These are phyloP conservation scores for Blastobasis lacticolella DNA, from an alignment of 2,888 invertebrate species.

Conservation along the genomic window DNA sequence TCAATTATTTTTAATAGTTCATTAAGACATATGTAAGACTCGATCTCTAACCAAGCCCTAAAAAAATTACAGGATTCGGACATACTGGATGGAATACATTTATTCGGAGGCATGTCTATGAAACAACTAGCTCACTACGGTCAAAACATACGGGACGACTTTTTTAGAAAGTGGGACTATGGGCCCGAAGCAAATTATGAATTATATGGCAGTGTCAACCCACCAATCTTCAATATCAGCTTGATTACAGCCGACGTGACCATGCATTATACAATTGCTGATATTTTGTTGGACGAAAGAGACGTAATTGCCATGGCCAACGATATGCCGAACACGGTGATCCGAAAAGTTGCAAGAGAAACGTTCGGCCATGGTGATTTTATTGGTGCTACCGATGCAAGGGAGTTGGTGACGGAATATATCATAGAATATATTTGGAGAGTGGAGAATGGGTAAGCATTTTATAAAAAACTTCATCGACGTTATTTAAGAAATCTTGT, in stretches of 20 bases:
- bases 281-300: constrained; percentile 34
- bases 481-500: no score
- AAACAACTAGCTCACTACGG: constrained; percentile 55
- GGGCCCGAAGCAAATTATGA: constrained; percentile 27
- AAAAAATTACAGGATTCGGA: no score
- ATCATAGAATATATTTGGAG: constrained; percentile 28
- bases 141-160: constrained; percentile 44
- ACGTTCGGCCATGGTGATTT: constrained; percentile 41
- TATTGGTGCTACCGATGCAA: constrained; percentile 31
- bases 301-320: constrained; percentile 45
- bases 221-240: constrained; percentile 40
- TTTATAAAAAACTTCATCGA: no score
- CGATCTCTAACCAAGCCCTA: no score
- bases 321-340: constrained; percentile 36
- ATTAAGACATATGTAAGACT: no score
- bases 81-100: no score
- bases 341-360: constrained; percentile 36
- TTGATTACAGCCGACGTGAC: constrained; percentile 34
- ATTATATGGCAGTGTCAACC: constrained; percentile 28
- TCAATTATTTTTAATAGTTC: no score
- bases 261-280: constrained; percentile 45
- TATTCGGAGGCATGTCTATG: constrained; percentile 32
- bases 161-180: constrained; percentile 42
- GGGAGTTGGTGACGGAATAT: constrained; percentile 40
- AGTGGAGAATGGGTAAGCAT: no score